Evolutionary conservation across 1,140 invertebrate genomes (phyloP).

Genomic region (Formica selysi): DNA sequence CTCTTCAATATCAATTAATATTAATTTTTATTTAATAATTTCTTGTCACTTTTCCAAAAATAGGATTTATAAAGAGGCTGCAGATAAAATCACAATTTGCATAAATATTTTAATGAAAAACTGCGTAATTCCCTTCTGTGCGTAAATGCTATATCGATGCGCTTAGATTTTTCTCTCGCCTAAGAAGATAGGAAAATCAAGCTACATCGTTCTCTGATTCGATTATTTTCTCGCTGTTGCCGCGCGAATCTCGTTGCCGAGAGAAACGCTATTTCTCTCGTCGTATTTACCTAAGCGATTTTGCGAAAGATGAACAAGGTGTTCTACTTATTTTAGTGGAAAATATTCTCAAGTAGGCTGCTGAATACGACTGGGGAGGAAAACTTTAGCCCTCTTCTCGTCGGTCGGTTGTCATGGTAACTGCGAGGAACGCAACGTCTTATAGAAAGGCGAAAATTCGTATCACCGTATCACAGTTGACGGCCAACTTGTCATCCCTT

Average conservation of each 20-base stretch:
- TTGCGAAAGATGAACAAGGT: slow-evolving; percentile 51
- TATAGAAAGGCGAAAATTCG: slow-evolving; percentile 57
- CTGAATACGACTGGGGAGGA: slow-evolving; percentile 19
- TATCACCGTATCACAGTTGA: slow-evolving; percentile 13
- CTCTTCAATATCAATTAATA: not conserved
- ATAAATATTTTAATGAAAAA: slow-evolving; percentile 40
- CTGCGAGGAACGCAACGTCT: slow-evolving; percentile 34
- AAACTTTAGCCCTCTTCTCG: slow-evolving; percentile 8
- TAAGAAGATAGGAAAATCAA: slow-evolving; percentile 34
- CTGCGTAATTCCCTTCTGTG: not conserved
- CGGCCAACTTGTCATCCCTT: slow-evolving; percentile 48
- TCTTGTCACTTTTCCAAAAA: not conserved
- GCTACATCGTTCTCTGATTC: slow-evolving; percentile 48
- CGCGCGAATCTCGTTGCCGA: slow-evolving; percentile 42
- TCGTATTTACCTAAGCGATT: slow-evolving; percentile 54
- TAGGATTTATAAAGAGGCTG: slow-evolving; percentile 4
- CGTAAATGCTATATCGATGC: not conserved
- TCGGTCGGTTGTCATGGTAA: slow-evolving; percentile 65
- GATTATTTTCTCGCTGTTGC: slow-evolving; percentile 55
- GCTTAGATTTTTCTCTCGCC: slow-evolving; percentile 1
- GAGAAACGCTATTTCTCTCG: slow-evolving; percentile 45
- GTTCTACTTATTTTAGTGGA: slow-evolving; percentile 61
- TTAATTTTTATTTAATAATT: not conserved
- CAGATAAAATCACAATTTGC: not conserved
- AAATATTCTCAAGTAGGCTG: slow-evolving; percentile 56